Base-by-base conservation (phyloP, 2,797 vertebrate genomes). In the Orestias chungarensis region DNA sequence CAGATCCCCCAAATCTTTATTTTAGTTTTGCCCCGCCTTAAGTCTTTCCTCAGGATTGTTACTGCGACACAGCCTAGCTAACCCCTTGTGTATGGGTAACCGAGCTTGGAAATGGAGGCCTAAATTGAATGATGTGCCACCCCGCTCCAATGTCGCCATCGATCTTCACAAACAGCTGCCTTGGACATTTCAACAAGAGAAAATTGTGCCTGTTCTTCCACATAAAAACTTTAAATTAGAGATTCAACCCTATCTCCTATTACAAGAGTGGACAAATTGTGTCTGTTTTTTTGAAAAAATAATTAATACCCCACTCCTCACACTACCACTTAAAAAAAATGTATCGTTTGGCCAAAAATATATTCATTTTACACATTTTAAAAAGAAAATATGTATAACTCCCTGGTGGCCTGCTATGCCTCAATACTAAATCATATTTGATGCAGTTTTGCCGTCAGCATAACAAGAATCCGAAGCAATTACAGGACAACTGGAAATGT, bases 401-500 rank as follows among this genome's bases (percentile, higher is more conserved):
- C 75, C 47, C 43, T 54, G 44, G 17, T 71, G 67, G 38, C 42
- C 72, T n/a, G 33, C 25, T 49, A 20, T 57, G 55, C 59, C 68
- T 82, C 47, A 74, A 73, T 65, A 31, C 27, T 44, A 15, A 62
- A 62, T 80, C 5, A 73, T 84, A 79, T 73, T 73, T 61, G 44
- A 50, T 42, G 59, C 73, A 47, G n/a, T 75, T 87, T 83, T 84
- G 67, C 52, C 80, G 76, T 73, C 68, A 77, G 66, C 68, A 43
- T 73, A 64, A 79, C 73, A 70, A 65, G 66, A 83, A 88, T 79
- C 80, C 70, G 47, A 74, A 38, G 66, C 73, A 80, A 83, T 91
- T 89, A 91, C 64, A 61, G 64, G 75, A 85, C 82, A 83, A 86
- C 82, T 75, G 77, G 78, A 86, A 83, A 84, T 78, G 76, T 82